Percentiles rank a stretch among this genome's conserved stretches.
Evolutionary conservation across 1,140 invertebrate genomes (phyloP).

Genomic region (Drosophila leontia): DNA sequence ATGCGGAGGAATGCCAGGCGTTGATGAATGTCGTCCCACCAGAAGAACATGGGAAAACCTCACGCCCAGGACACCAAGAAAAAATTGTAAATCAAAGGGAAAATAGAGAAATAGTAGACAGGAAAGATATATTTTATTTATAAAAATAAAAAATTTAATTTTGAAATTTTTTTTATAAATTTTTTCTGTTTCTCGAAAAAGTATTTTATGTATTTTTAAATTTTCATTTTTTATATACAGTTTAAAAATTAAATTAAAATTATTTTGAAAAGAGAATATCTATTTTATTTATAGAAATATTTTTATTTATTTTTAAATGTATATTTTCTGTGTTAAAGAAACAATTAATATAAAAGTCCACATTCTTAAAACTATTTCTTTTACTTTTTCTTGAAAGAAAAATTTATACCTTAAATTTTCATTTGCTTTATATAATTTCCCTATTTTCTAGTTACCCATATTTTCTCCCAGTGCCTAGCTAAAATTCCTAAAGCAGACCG

Average conservation of each 20-base stretch:
- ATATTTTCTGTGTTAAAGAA: not conserved
- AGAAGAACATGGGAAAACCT: conserved; percentile 42
- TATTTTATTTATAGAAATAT: not conserved
- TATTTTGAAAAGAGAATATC: no score
- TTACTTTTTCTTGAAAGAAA: not conserved
- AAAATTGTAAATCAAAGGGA: not conserved
- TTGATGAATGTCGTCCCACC: conserved; percentile 38
- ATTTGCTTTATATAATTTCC: not conserved
- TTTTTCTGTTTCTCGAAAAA: no score
- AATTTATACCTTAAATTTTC: not conserved
- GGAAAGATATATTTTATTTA: not conserved
- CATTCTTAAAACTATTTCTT: not conserved
- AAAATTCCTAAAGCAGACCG: conserved; percentile 61
- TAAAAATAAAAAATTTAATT: no score
- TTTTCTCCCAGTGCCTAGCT: conserved; percentile 30
- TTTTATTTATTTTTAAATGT: not conserved
- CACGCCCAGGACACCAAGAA: not conserved
- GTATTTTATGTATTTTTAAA: no score
- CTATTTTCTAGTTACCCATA: no score
- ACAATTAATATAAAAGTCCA: no score
- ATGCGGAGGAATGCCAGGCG: conserved; percentile 33
- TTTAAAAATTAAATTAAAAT: no score
- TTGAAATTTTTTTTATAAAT: no score
- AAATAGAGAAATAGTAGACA: not conserved
- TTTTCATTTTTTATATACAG: no score